phyloP scores from a whole-genome alignment of 1,140 invertebrate species.

The Drosophila ambigua region DNA sequence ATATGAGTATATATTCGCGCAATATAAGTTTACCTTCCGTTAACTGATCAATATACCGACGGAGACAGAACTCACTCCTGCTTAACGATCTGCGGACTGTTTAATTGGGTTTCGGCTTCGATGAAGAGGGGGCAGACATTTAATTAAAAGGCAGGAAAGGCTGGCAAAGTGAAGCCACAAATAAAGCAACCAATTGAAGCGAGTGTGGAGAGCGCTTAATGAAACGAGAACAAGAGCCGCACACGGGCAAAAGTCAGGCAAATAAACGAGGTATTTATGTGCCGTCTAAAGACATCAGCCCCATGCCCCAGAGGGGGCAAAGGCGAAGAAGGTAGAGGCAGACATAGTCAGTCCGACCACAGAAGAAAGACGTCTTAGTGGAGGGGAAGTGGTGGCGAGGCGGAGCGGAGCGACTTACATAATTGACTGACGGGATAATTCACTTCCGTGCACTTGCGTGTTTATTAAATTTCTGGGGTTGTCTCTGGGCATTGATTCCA shows the following conservation, averaged over 20 bases:
- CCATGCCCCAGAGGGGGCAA: neutral
- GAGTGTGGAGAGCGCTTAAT: constrained; percentile 64
- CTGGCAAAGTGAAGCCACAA: constrained; percentile 69
- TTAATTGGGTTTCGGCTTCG: constrained; percentile 50
- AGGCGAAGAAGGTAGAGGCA: neutral
- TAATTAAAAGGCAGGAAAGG: constrained; percentile 70
- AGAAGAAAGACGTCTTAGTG: constrained; percentile 3
- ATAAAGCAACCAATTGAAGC: constrained; percentile 78
- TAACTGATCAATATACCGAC: constrained; percentile 46
- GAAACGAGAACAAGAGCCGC: constrained; percentile 52
- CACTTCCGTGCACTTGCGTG: constrained; percentile 81
- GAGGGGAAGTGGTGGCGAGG: constrained; percentile 3
- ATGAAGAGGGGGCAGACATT: constrained; percentile 29
- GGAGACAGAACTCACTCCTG: constrained; percentile 9
- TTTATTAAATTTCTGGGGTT: constrained; percentile 80
- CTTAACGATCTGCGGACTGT: constrained; percentile 24
- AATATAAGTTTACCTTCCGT: neutral
- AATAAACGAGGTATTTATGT: constrained; percentile 80
- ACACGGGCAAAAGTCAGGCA: constrained; percentile 50
- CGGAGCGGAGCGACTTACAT: constrained; percentile 53
- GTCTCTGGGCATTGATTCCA: constrained; percentile 73
- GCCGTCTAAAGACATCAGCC: constrained; percentile 53
- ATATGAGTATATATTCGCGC: neutral
- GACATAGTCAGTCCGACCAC: neutral
- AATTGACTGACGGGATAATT: constrained; percentile 80